These are phyloP conservation scores for Holothuria leucospilota DNA, from an alignment of 53 echinoderm and acorn worm species.

Conservation along the genomic window DNA sequence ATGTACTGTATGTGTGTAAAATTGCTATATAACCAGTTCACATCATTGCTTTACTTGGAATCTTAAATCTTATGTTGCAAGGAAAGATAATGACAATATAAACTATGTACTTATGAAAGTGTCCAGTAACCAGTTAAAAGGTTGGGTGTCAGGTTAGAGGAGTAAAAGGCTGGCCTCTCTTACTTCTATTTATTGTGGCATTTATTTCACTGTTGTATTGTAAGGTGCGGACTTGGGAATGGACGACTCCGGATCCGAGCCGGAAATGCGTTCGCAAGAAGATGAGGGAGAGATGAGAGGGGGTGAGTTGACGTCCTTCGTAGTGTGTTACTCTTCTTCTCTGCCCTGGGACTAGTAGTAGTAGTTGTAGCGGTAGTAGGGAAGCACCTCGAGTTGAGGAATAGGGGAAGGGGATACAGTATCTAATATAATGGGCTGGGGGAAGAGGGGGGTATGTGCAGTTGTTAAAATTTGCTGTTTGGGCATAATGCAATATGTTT, in stretches of 20 bases:
- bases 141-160: too few relatives aligned
- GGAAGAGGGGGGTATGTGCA: neutral
- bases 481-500: too few relatives aligned
- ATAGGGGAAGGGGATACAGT: neutral
- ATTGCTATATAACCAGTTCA: too few relatives aligned
- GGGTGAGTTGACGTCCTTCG: constrained; percentile 28
- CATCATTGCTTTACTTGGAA: too few relatives aligned
- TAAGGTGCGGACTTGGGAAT: constrained; percentile 47
- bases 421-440: neutral
- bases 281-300: constrained; percentile 49
- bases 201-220: constrained; percentile 47
- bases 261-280: constrained; percentile 45
- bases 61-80: too few relatives aligned
- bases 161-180: too few relatives aligned
- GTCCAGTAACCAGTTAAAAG: too few relatives aligned
- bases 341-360: neutral
- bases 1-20: too few relatives aligned
- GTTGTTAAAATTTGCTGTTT: too few relatives aligned
- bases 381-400: neutral
- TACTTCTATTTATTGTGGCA: constrained; percentile 10
- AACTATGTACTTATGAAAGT: too few relatives aligned
- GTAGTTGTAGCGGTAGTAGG: neutral
- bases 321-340: constrained; percentile 17
- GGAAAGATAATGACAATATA: too few relatives aligned
- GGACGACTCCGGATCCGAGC: constrained; percentile 52